Base-by-base conservation (phyloP, 2,888 invertebrate species). In the Vannuccia rotundouncinata region DNA sequence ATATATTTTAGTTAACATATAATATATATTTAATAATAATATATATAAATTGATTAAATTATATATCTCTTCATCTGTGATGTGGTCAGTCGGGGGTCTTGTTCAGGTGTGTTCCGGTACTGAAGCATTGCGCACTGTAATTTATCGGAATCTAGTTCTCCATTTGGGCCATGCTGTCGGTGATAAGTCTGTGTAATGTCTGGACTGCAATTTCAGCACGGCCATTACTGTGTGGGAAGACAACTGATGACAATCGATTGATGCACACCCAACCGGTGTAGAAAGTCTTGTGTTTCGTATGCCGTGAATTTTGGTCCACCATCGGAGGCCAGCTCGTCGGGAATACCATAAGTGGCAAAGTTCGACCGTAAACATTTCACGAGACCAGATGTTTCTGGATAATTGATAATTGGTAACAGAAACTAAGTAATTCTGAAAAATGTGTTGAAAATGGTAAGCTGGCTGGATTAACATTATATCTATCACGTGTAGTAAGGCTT, bases 231-330 rank as follows among this genome's bases (percentile, higher is more conserved):
- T 84, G 84, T 0, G 83, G 83, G 73, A 82, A 84, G 5, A 83
- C 83, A 0, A 84, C 84, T 0, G 83, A 84, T n/a, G 84, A 84
- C 0, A 84, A 77, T 0, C 83, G 77, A 59, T 84, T 83, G 74
- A 83, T 81, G 0, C n/a, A 84, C 83, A n/a, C 84, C 83, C 84
- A 84, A 85, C 28, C n/a, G n/a, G n/a, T n/a, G n/a, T n/a, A n/a
- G n/a, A n/a, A n/a, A n/a, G n/a, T n/a, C n/a, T n/a, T n/a, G n/a
- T n/a, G n/a, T n/a, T n/a, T n/a, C n/a, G n/a, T n/a, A n/a, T n/a
- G n/a, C n/a, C n/a, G n/a, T n/a, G n/a, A n/a, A n/a, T n/a, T n/a
- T n/a, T n/a, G n/a, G 78, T 30, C 78, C 74, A 13, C 78, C 60
- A 25, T 78, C 78, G 25, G 74, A 78, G 29, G 78, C 31, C 5